Evolutionary conservation across 2,113 vertebrate genomes (phyloP).

Genomic region (Cynopterus brachyotis): DNA sequence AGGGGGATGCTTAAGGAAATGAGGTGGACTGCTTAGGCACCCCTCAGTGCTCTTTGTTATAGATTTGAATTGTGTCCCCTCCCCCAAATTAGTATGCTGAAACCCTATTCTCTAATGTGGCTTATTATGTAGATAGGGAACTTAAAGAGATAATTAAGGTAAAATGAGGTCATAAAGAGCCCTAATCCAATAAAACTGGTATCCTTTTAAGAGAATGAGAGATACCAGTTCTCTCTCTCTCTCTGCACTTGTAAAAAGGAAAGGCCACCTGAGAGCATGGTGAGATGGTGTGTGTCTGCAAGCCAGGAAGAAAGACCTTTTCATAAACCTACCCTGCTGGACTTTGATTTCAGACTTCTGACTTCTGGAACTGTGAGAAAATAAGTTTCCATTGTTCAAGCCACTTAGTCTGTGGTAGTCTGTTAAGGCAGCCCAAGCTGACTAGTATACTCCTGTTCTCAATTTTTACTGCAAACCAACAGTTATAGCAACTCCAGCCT

Average conservation of each 20-base stretch:
- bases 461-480: background rate
- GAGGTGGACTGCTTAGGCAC: background rate
- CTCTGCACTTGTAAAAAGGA: background rate
- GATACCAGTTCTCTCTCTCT: background rate
- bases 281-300: background rate
- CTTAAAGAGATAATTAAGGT: background rate
- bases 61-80: background rate
- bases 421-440: background rate
- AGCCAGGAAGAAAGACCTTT: background rate
- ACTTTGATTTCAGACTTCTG: background rate
- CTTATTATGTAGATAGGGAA: background rate
- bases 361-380: background rate
- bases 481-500: background rate
- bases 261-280: background rate
- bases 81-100: background rate
- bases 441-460: too few species aligned
- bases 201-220: background rate
- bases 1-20: background rate
- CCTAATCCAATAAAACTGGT: background rate
- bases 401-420: background rate
- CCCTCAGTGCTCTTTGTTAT: background rate
- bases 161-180: background rate
- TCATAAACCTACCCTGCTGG: background rate
- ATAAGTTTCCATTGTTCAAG: background rate
- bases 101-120: background rate